A percentile compares a stretch with the other conserved stretches of the same genome.
These are phyloP conservation scores for Gorsachius goisagi DNA, from an alignment of 2,113 vertebrate species.

Conservation along the genomic window DNA sequence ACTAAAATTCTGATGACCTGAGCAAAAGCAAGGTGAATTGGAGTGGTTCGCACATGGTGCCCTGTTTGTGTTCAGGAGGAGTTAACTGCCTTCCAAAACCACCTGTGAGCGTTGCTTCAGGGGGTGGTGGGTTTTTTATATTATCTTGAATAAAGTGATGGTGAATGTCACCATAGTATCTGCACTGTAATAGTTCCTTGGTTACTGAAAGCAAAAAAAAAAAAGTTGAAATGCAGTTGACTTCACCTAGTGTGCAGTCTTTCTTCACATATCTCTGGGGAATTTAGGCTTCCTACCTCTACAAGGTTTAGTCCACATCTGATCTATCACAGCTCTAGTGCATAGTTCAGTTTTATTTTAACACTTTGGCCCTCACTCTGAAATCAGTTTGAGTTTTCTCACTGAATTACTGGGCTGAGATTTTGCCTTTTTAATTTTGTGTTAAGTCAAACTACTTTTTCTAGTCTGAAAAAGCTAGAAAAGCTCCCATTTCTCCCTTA, in stretches of 20 bases:
- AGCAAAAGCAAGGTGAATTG: not conserved
- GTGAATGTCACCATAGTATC: not conserved
- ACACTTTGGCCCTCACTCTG: not conserved
- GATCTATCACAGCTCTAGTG: not conserved
- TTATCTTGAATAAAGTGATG: not conserved
- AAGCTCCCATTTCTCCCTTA: not conserved
- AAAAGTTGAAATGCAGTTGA: not conserved
- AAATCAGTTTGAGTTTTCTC: not conserved
- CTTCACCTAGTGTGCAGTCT: fast-evolving
- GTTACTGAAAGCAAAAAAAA: not conserved
- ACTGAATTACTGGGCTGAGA: not conserved
- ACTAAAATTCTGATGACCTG: not conserved
- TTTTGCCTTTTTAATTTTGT: not conserved
- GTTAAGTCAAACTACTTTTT: not conserved
- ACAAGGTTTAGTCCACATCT: not conserved
- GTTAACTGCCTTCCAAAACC: not conserved
- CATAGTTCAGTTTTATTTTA: not conserved
- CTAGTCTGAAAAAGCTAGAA: not conserved
- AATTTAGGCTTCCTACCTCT: not conserved
- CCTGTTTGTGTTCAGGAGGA: not conserved
- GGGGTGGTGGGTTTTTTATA: not conserved
- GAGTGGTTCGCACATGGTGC: not conserved
- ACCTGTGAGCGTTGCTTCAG: not conserved
- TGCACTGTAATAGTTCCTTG: not conserved
- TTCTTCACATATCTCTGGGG: not conserved